Evolutionary conservation across 2,888 invertebrate species (phyloP).

Genomic region (Seira musarum): DNA sequence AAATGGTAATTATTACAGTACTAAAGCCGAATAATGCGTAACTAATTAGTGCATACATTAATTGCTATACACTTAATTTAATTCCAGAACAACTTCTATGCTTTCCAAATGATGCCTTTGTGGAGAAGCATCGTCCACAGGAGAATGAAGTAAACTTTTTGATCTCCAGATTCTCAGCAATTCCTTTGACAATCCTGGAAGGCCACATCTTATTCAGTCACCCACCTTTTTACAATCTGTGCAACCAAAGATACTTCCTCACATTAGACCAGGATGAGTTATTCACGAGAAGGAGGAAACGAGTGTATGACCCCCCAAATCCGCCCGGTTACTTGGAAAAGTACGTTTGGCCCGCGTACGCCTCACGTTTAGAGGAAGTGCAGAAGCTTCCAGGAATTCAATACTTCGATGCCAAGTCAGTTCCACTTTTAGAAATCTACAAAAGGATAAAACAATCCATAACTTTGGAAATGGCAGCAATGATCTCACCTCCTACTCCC

Average conservation of each 20-base stretch:
- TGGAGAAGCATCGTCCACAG: slow-evolving; percentile 23
- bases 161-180: slow-evolving; percentile 12
- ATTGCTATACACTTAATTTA: no score
- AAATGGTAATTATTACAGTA: neutral
- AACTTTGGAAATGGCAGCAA: slow-evolving; percentile 22
- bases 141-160: neutral
- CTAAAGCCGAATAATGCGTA: no score
- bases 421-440: slow-evolving; percentile 45
- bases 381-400: slow-evolving; percentile 24
- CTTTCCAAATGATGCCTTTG: slow-evolving; percentile 40
- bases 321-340: slow-evolving; percentile 88
- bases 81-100: slow-evolving; percentile 31
- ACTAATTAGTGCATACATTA: no score
- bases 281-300: slow-evolving; percentile 76
- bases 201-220: slow-evolving; percentile 85
- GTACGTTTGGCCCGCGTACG: slow-evolving; percentile 93
- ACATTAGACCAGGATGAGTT: slow-evolving; percentile 78
- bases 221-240: slow-evolving; percentile 79
- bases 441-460: slow-evolving; percentile 29
- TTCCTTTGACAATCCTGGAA: slow-evolving; percentile 79
- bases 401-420: slow-evolving; percentile 46
- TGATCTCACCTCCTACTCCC: slow-evolving; percentile 20
- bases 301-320: slow-evolving; percentile 90
- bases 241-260: slow-evolving; percentile 83
- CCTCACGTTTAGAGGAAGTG: slow-evolving; percentile 71